Conservation (phyloP, 2,113 vertebrate species). For the Spheniscus mendiculus region DNA sequence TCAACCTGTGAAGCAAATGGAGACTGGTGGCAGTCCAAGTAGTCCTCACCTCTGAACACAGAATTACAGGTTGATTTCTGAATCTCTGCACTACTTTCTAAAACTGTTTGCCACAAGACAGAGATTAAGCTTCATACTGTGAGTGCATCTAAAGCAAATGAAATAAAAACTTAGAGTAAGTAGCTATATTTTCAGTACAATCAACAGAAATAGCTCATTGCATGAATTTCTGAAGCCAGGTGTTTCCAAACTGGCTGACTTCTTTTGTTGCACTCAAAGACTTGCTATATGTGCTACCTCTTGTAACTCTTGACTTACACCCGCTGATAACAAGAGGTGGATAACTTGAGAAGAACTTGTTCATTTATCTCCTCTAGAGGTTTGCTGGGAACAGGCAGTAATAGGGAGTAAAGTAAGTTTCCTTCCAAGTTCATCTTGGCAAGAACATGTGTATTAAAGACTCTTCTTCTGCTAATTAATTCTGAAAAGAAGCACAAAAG, state of each 20-base stretch:
- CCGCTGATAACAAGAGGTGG: background rate
- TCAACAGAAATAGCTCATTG: background rate
- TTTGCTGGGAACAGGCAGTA: conserved; percentile 5
- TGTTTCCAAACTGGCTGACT: background rate
- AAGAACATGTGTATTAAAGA: background rate
- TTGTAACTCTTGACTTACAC: background rate
- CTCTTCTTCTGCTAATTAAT: conserved; percentile 65
- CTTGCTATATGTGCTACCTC: background rate
- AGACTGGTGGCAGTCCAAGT: background rate
- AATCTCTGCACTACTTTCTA: background rate
- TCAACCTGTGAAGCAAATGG: background rate
- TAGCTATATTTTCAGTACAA: background rate
- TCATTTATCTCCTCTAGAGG: background rate
- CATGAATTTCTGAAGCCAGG: background rate
- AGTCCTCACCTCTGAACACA: rapidly evolving
- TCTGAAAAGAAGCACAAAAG: conserved; percentile 54
- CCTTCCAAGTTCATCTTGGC: conserved; percentile 65
- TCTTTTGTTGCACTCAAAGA: background rate
- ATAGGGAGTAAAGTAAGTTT: background rate
- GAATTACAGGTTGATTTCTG: background rate
- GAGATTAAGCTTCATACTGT: background rate
- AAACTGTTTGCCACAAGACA: background rate
- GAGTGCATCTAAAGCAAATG: background rate
- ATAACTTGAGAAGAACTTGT: background rate
- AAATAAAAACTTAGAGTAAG: background rate